Base-by-base conservation (phyloP, 1,140 invertebrate genomes). In the Archegozetes longisetosus region DNA sequence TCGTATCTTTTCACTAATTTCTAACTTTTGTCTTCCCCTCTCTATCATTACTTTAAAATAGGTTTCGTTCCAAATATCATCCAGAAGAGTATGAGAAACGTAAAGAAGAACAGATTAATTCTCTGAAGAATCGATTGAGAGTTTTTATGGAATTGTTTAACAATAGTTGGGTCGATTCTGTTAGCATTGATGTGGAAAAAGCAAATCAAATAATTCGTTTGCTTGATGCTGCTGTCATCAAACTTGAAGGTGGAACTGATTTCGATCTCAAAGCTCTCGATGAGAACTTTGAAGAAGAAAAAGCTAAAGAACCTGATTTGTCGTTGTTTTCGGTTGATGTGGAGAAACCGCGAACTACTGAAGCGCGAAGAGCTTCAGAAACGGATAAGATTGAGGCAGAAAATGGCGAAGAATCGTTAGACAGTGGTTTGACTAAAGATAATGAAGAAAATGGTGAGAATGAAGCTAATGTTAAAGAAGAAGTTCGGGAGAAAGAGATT, bases 61-160 rank as follows among this genome's bases (percentile, higher is more conserved):
- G 95, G 95, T 98, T 99, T 78, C 93, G 94, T 74, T 82, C 88
- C 63, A 98, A 98, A 75, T 98, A 98, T 71, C 93, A 98, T 75
- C 95, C 95, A 3, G 92, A 96, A 74, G 92, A 97, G 68, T 89
- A 85, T 55, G 78, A 86, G 6, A 93, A 88, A 73, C 76, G 87
- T 47, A 90, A 88, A 74, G 84, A 90, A 27, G 92, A 96, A 71
- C 85, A 92, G 66, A 74, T 83, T 14, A 71, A 74, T 56, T 84
- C 86, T 55, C 75, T 98, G 13, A 86, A 93, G 75, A 85, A 84
- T 74, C 83, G 96, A 3, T 80, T 94, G 17, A 80, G 86, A 64
- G 86, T 96, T 0, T 98, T 97, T 71, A 72, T 86, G 65, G 88
- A 97, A 61, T 76, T 98, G 56, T 70, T 88, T 55, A 80, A 86